A percentile compares a stretch with the other conserved stretches of the same genome.
phyloP scores from a whole-genome alignment of 2,113 vertebrate genomes.

The Oophaga pumilio region DNA sequence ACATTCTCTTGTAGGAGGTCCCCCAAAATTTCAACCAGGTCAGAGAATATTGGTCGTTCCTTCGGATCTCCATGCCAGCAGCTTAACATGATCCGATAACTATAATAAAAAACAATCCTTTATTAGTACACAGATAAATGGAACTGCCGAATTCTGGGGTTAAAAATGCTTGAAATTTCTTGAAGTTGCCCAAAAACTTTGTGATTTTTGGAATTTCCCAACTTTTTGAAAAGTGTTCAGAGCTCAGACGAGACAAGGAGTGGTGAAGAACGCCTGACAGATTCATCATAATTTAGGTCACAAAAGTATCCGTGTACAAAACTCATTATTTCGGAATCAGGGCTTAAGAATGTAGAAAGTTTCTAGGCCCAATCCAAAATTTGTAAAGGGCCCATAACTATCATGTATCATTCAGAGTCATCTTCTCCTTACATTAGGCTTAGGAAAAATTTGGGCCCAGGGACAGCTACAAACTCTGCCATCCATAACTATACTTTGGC shows the following conservation, averaged over 20 bases:
- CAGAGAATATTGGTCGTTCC: constrained; percentile 87
- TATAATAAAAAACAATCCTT: constrained; percentile 61
- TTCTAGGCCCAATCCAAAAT: neutral
- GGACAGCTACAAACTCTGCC: no score
- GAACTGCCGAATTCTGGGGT: neutral
- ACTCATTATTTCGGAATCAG: no score
- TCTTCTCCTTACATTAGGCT: neutral
- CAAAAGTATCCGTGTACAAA: no score
- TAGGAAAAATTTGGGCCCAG: neutral
- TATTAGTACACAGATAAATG: neutral
- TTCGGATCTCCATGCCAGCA: constrained; percentile 95
- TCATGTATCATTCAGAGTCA: neutral
- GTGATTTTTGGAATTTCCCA: no score
- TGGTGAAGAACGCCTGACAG: no score
- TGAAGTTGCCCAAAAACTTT: no score
- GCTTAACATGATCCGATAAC: constrained; percentile 93
- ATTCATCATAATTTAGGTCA: no score
- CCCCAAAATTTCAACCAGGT: constrained; percentile 90
- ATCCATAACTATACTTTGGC: neutral
- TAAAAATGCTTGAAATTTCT: no score
- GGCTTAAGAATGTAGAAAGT: neutral
- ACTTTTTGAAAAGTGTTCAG: no score
- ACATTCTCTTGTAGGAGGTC: constrained; percentile 89
- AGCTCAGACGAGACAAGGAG: no score
- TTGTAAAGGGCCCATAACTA: neutral